A percentile compares a stretch with the other conserved stretches of the same genome.
phyloP scores from a whole-genome alignment of 2,888 invertebrate genomes.

The Agapetus fuscipes region DNA sequence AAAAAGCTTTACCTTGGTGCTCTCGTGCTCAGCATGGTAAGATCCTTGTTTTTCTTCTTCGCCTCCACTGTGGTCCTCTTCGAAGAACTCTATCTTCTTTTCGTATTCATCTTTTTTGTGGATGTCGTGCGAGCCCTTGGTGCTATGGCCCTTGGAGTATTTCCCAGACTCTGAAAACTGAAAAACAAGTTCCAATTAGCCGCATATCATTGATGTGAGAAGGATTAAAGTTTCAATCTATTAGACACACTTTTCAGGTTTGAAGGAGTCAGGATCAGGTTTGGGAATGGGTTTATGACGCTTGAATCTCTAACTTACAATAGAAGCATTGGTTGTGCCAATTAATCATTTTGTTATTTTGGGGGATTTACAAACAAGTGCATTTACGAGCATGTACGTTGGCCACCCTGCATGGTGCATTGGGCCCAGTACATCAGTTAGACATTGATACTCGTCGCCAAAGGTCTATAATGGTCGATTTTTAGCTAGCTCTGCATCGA shows the following conservation, averaged over 20 bases:
- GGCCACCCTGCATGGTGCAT: too few species aligned
- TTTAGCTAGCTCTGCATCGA: too few species aligned
- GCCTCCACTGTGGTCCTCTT: conserved; percentile 59
- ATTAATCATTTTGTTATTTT: too few species aligned
- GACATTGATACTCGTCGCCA: too few species aligned
- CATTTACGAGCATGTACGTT: too few species aligned
- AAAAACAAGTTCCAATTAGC: conserved; percentile 2
- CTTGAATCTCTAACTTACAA: too few species aligned
- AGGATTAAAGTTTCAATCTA: neutral
- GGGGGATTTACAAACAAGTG: too few species aligned
- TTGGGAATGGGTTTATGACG: too few species aligned
- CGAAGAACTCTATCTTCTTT: conserved; percentile 66
- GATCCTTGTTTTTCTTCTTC: conserved; percentile 58
- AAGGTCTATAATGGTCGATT: too few species aligned
- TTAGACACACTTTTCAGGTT: conserved; percentile 1
- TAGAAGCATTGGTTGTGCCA: too few species aligned
- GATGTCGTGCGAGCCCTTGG: conserved; percentile 64
- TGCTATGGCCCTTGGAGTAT: conserved; percentile 63
- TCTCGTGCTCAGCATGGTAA: conserved; percentile 43
- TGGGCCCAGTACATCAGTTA: too few species aligned
- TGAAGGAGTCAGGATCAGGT: too few species aligned
- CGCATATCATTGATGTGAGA: conserved; percentile 5
- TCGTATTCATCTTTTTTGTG: conserved; percentile 69
- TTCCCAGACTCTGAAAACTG: conserved; percentile 55
- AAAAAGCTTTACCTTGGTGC: conserved; percentile 34